Percentiles rank a stretch among this genome's conserved stretches.
Evolutionary conservation across 2,113 vertebrate genomes (phyloP).

Genomic region (Hucho hucho): DNA sequence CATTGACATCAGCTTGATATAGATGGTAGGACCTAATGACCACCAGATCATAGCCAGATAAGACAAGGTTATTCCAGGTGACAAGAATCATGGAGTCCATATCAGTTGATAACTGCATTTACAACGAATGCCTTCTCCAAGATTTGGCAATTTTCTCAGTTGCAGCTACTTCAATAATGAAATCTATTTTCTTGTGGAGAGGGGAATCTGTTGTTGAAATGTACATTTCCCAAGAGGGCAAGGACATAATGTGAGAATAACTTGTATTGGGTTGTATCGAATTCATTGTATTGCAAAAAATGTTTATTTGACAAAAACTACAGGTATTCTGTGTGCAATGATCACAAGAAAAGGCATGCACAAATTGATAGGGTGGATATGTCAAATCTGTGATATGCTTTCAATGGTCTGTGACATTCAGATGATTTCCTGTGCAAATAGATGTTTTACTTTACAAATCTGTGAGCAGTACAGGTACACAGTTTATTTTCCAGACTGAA

Average conservation of each 20-base stretch:
- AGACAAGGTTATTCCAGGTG: constrained; percentile 35
- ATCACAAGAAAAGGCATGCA: constrained; percentile 13
- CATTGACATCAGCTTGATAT: background rate
- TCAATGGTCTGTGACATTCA: constrained; percentile 35
- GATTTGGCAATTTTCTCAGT: constrained; percentile 41
- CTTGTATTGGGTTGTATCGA: constrained; percentile 11
- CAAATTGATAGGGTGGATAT: constrained; percentile 12
- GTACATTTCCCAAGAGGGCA: constrained; percentile 24
- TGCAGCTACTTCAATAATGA: constrained; percentile 36
- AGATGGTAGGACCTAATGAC: constrained; percentile 10
- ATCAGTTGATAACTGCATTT: constrained; percentile 24
- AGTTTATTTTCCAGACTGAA: constrained; percentile 41
- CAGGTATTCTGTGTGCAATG: background rate
- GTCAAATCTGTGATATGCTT: constrained; percentile 30
- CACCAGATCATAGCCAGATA: constrained; percentile 2
- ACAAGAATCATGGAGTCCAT: constrained; percentile 28
- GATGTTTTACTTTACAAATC: constrained; percentile 38
- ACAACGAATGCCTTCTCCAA: constrained; percentile 32
- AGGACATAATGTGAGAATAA: background rate
- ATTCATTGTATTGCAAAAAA: background rate
- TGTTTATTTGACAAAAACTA: too few species aligned
- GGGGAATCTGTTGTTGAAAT: constrained; percentile 30
- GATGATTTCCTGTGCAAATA: constrained; percentile 28
- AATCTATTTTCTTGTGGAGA: constrained; percentile 31
- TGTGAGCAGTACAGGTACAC: constrained; percentile 26